A percentile compares a stretch with the other conserved stretches of the same genome.
phyloP scores from a whole-genome alignment of 2,797 vertebrate genomes.

The Propithecus deckenii region DNA sequence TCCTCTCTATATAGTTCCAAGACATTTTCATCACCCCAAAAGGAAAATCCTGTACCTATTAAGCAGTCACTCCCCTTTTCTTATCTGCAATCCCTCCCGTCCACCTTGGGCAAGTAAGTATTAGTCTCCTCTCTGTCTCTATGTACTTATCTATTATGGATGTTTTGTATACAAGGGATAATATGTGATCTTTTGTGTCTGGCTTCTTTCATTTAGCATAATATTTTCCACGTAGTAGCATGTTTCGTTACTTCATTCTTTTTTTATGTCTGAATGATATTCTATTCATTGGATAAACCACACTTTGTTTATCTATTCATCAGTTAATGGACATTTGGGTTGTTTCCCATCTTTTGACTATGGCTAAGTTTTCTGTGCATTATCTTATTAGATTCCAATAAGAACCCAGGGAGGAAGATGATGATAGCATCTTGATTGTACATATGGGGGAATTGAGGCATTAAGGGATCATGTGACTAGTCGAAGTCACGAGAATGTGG shows the following conservation, averaged over 20 bases:
- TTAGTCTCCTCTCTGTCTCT: neutral
- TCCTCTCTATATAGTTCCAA: neutral
- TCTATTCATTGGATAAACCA: neutral
- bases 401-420: neutral
- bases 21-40: neutral
- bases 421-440: neutral
- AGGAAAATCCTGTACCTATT: neutral
- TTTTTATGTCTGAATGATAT: neutral
- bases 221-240: neutral
- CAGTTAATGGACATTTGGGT: neutral
- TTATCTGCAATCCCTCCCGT: fast-evolving
- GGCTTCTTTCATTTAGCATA: neutral
- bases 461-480: neutral
- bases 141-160: neutral
- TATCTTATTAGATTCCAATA: neutral
- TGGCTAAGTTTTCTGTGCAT: neutral
- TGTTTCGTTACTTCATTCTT: neutral
- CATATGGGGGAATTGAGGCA: neutral
- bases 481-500: neutral
- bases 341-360: neutral
- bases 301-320: neutral
- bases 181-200: too few species aligned
- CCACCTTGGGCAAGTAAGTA: neutral
- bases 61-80: neutral
- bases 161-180: neutral